Percentiles rank a stretch among this genome's conserved stretches.
Evolutionary conservation across 2,888 invertebrate species (phyloP).

Genomic region (Apeira syringaria): DNA sequence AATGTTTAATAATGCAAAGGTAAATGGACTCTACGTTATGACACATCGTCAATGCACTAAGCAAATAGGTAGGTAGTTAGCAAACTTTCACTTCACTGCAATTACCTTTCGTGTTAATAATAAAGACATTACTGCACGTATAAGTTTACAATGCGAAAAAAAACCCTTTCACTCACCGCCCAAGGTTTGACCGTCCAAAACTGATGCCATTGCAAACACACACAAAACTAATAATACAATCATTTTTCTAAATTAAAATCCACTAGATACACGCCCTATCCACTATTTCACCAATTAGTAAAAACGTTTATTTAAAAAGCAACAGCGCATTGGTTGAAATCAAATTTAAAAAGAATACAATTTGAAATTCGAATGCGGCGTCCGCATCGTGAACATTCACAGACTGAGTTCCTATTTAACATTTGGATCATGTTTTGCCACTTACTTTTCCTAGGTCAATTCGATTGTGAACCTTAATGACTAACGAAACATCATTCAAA

Average conservation of each 20-base stretch:
- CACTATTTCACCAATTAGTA: background rate
- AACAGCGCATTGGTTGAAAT: constrained; percentile 4
- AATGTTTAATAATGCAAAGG: too few relatives aligned
- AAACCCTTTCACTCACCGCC: constrained; percentile 75
- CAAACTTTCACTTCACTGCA: constrained; percentile 33
- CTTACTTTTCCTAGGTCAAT: constrained; percentile 14
- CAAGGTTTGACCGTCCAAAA: constrained; percentile 68
- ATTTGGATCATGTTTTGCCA: constrained; percentile 30
- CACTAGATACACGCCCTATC: constrained; percentile 8
- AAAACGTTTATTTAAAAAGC: constrained; percentile 8
- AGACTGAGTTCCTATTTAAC: constrained; percentile 38
- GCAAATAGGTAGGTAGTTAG: background rate
- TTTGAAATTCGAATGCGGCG: constrained; percentile 26
- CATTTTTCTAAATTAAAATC: constrained; percentile 41
- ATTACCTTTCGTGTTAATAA: constrained; percentile 1
- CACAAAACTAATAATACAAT: constrained; percentile 48
- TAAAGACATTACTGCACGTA: constrained; percentile 19
- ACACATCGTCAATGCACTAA: background rate
- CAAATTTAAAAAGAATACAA: background rate
- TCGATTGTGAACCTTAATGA: constrained; percentile 20
- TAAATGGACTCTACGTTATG: constrained; percentile 17
- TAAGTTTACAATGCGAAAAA: constrained; percentile 32
- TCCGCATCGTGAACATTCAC: constrained; percentile 40
- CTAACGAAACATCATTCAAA: too few relatives aligned
- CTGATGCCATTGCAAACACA: constrained; percentile 47